These are phyloP conservation scores for Neodiprion lecontei DNA, from an alignment of 1,140 invertebrate genomes.

Conservation along the genomic window DNA sequence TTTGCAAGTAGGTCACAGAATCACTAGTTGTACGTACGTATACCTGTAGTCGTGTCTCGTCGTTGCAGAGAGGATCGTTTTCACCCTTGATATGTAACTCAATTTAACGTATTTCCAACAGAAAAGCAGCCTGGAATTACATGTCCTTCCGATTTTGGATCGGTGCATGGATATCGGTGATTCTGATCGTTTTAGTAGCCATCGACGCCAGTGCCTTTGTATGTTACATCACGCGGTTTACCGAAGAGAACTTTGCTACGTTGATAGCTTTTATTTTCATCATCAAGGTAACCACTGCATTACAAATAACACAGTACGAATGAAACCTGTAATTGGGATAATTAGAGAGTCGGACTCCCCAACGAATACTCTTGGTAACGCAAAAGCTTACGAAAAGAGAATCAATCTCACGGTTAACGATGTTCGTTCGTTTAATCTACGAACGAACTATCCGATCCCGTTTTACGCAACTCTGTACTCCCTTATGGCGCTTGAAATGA, in stretches of 20 bases:
- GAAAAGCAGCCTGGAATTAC: conserved; percentile 82
- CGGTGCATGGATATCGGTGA: conserved; percentile 90
- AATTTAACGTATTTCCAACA: conserved; percentile 43
- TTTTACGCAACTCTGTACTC: conserved; percentile 1
- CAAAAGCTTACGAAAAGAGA: neutral
- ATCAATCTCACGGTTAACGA: no score
- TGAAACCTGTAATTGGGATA: conserved; percentile 1
- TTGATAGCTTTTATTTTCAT: conserved; percentile 99
- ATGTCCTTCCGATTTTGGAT: conserved; percentile 96
- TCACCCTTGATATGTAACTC: neutral
- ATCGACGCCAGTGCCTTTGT: conserved; percentile 96
- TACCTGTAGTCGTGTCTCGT: no score
- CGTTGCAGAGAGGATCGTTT: neutral
- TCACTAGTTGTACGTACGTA: neutral
- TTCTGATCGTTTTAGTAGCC: conserved; percentile 89
- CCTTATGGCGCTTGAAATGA: neutral
- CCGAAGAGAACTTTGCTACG: conserved; percentile 98
- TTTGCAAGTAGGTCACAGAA: conserved; percentile 77
- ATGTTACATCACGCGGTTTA: conserved; percentile 99
- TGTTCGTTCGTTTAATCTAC: no score
- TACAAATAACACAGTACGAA: conserved; percentile 3
- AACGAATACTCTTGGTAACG: neutral
- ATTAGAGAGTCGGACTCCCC: neutral
- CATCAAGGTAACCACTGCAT: conserved; percentile 78
- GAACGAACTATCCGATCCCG: neutral